Percentiles rank a stretch among this genome's conserved stretches.
Evolutionary conservation across 2,797 vertebrate genomes (phyloP).

Genomic region (Lycodopsis pacificus): DNA sequence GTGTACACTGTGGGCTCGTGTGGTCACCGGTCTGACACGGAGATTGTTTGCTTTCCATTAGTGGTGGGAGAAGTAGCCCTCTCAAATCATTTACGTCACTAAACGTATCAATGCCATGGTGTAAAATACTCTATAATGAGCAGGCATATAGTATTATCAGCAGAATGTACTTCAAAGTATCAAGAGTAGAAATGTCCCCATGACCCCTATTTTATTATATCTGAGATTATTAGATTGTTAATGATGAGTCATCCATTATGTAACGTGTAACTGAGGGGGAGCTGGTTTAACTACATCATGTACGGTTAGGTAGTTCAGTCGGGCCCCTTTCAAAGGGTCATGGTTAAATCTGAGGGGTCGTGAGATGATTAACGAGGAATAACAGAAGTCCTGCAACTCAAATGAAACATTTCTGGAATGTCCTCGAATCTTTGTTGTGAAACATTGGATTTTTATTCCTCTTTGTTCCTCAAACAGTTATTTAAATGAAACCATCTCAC

Average conservation of each 20-base stretch:
- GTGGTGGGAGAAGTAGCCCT: neutral
- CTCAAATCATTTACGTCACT: no score
- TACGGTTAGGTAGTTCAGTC: neutral
- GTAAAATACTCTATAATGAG: neutral
- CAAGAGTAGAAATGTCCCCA: neutral
- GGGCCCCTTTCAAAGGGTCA: neutral
- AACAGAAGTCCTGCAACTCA: neutral
- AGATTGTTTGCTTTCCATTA: neutral
- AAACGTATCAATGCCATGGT: neutral
- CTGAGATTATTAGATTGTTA: neutral
- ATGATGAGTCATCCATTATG: neutral
- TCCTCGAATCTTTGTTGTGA: neutral
- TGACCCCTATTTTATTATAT: neutral
- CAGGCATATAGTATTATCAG: neutral
- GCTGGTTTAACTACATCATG: neutral
- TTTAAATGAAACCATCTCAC: neutral
- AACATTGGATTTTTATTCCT: neutral
- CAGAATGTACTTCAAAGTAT: neutral
- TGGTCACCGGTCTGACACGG: neutral
- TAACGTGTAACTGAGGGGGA: neutral
- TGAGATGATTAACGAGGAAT: neutral
- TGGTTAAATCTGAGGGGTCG: neutral
- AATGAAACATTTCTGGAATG: neutral
- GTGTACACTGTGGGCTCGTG: slow-evolving; percentile 2
- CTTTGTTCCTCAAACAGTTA: neutral